These are phyloP conservation scores for Meriones unguiculatus DNA, from an alignment of 2,113 vertebrate species.

Conservation along the genomic window DNA sequence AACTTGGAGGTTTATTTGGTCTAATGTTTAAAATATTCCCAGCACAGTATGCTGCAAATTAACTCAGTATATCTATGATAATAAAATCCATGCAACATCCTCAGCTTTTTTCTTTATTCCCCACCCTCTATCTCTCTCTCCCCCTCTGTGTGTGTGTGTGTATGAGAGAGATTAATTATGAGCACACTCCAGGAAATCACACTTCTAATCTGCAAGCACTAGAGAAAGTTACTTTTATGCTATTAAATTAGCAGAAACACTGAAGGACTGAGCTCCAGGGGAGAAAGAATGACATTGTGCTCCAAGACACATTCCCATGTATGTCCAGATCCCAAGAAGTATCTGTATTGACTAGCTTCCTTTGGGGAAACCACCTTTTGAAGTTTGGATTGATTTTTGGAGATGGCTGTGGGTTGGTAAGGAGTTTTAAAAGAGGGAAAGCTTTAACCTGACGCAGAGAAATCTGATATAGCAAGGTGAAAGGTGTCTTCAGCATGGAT, in stretches of 20 bases:
- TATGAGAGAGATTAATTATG: not conserved
- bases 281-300: not conserved
- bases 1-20: not conserved
- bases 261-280: not conserved
- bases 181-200: not conserved
- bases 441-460: not conserved
- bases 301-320: too few relatives aligned
- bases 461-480: not conserved
- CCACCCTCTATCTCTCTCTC: not conserved
- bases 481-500: not conserved
- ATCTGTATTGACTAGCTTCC: not conserved
- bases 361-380: not conserved
- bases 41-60: not conserved
- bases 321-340: not conserved
- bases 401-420: not conserved
- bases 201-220: not conserved
- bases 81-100: not conserved
- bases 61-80: not conserved
- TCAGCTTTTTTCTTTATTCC: not conserved
- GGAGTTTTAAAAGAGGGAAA: not conserved
- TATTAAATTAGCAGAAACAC: not conserved
- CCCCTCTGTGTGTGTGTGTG: not conserved
- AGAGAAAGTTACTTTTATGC: conserved; percentile 14
- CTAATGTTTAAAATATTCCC: not conserved
- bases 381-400: not conserved